Evolutionary conservation across 2,113 vertebrate species (phyloP).

Genomic region (Psophia crepitans): DNA sequence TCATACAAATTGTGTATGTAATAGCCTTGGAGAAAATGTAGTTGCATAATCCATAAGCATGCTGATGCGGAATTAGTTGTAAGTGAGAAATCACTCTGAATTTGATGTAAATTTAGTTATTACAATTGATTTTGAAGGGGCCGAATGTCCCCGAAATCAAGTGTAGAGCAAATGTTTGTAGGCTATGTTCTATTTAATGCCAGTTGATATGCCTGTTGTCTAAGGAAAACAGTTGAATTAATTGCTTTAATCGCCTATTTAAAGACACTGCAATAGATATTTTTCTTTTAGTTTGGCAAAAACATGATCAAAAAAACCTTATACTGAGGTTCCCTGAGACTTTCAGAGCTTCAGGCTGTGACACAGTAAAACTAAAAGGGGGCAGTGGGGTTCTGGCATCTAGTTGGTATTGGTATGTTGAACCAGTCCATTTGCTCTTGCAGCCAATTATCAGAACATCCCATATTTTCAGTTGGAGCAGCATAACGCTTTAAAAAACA

Average conservation of each 20-base stretch:
- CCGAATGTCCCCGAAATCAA: background rate
- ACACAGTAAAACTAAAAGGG: background rate
- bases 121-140: background rate
- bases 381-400: background rate
- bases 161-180: background rate
- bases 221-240: background rate
- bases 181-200: background rate
- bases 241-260: background rate
- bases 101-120: background rate
- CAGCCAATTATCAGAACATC: background rate
- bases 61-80: background rate
- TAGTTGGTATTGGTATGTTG: background rate
- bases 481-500: background rate
- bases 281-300: background rate
- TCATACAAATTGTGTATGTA: background rate
- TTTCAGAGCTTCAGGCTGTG: background rate
- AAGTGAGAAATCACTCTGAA: background rate
- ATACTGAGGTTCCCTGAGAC: background rate
- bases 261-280: background rate
- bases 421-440: background rate
- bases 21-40: background rate
- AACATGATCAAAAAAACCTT: background rate
- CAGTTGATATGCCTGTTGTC: background rate
- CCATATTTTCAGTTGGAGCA: background rate
- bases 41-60: background rate